These are phyloP conservation scores for Drosophila tani DNA, from an alignment of 1,140 invertebrate species.

Conservation along the genomic window DNA sequence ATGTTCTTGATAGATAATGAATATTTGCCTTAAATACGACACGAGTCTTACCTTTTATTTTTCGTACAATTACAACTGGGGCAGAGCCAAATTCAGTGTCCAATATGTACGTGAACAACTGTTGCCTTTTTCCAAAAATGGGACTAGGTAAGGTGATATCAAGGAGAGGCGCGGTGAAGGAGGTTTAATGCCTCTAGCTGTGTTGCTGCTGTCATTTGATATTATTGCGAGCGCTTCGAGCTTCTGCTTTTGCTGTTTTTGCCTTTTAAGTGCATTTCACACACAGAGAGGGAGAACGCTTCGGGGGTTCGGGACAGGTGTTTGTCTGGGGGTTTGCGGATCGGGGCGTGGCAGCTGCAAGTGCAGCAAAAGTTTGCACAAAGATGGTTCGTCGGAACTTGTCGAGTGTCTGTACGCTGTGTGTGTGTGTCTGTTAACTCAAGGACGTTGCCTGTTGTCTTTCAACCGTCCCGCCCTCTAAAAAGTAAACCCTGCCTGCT, in stretches of 20 bases:
- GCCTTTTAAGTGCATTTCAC: conserved; percentile 46
- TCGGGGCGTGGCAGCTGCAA: conserved; percentile 30
- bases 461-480: conserved; percentile 13
- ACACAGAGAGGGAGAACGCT: background rate
- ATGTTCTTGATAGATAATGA: background rate
- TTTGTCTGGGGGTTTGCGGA: conserved; percentile 6
- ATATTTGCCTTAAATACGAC: background rate
- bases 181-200: background rate
- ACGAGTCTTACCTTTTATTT: background rate
- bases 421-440: conserved; percentile 35
- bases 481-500: conserved; percentile 8
- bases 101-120: background rate
- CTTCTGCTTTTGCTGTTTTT: conserved; percentile 26
- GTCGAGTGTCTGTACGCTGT: background rate
- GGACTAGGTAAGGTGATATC: background rate
- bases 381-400: conserved; percentile 8
- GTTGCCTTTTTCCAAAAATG: conserved; percentile 4
- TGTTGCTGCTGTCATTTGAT: conserved; percentile 53
- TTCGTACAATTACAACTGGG: background rate
- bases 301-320: background rate
- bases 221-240: conserved; percentile 42
- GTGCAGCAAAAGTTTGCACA: conserved; percentile 29
- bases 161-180: background rate
- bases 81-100: background rate
- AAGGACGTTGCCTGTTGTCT: conserved; percentile 55